Conservation (phyloP, 2,113 vertebrate species). For the Sus scrofa region DNA sequence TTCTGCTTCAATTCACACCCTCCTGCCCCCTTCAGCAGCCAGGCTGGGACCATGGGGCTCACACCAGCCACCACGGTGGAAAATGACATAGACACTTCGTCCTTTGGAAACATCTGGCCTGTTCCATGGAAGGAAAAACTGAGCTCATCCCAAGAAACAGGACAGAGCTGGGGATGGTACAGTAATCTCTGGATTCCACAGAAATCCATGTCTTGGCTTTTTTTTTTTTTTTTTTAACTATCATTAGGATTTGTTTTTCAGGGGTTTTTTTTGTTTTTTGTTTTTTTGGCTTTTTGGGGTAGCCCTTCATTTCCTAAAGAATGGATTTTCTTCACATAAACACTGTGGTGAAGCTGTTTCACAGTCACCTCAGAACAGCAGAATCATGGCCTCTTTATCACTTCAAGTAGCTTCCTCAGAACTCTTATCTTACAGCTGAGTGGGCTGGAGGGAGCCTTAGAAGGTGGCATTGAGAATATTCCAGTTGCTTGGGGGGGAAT, state of each 20-base stretch:
- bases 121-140: slow-evolving; percentile 46
- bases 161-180: not conserved
- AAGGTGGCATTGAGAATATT: fast-evolving
- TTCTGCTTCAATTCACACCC: fast-evolving
- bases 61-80: not conserved
- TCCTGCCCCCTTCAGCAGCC: not conserved
- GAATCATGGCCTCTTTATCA: not conserved
- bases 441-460: not conserved
- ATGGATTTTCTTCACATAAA: not conserved
- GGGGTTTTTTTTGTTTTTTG: not conserved
- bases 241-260: too few species aligned
- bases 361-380: not conserved
- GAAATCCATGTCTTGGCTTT: not conserved
- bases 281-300: not conserved
- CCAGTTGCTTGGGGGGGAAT: not conserved
- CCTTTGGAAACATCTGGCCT: slow-evolving; percentile 14
- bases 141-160: slow-evolving; percentile 56
- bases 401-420: not conserved
- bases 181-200: not conserved
- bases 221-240: not conserved
- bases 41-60: not conserved
- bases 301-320: not conserved
- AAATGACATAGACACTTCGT: slow-evolving; percentile 11
- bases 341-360: fast-evolving
- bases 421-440: not conserved